Base-by-base conservation (phyloP, 2,113 vertebrate genomes). In the Tricholaema leucomelas region DNA sequence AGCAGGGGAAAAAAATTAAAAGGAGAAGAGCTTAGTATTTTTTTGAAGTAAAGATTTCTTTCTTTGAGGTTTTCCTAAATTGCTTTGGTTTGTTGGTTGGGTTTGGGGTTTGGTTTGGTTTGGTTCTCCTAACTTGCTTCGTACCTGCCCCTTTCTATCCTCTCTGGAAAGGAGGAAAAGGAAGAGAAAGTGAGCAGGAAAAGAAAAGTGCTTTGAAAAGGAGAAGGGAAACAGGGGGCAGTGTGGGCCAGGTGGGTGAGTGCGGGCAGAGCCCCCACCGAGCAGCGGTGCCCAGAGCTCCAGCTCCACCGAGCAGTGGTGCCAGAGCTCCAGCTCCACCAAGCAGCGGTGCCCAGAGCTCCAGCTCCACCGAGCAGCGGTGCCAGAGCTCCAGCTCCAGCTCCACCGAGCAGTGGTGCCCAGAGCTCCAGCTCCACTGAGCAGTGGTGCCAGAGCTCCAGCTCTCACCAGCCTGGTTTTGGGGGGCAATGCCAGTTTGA, bases 241-340 rank as follows among this genome's bases (percentile, higher is more conserved):
- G 3, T 0, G 0, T 2, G 21, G 35, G 5, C 15, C 55, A 30
- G 33, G 55, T 9, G 8, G 23, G 20, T 2, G 31, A 10, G 15
- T 63, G 72, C 63, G 18, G n/a, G 30, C 28, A 80, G 28, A 5
- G 9, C 16, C 25, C 30, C n/a, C 2, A 0, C 15, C 31, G n/a
- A 48, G 33, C 35, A 7, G 24, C 9, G 52, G 3, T 42, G 12
- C 28, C 31, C 36, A 6, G 54, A 75, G 44, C 82, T 77, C 65
- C 73, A 36, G n/a, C n/a, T n/a, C n/a, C n/a, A n/a, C n/a, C n/a
- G n/a, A n/a, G n/a, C n/a, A n/a, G n/a, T n/a, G n/a, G n/a, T n/a
- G n/a, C n/a, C n/a, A n/a, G n/a, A n/a, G n/a, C n/a, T n/a, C n/a
- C n/a, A n/a, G 69, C 52, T n/a, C 60, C 44, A 3, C 55, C 77